phyloP scores from a whole-genome alignment of 2,797 vertebrate species.

The Neosilurus hyrtlii region DNA sequence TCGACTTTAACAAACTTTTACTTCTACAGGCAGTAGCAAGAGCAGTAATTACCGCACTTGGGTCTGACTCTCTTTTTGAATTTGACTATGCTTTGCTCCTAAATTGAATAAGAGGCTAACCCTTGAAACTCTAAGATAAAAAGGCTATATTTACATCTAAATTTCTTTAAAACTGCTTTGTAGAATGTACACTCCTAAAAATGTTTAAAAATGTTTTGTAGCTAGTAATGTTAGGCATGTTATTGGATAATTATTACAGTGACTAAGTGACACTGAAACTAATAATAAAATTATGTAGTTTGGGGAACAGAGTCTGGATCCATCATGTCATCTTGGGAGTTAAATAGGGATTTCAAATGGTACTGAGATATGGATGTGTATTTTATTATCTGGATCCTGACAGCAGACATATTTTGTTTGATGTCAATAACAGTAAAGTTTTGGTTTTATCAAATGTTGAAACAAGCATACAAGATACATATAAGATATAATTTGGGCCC shows the following conservation, averaged over 20 bases:
- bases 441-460: neutral
- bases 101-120: neutral
- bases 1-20: constrained; percentile 72
- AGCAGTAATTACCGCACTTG: constrained; percentile 8
- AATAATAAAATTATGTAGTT: neutral
- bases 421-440: neutral
- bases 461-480: neutral
- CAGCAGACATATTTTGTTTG: neutral
- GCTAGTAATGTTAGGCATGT: neutral
- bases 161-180: neutral
- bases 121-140: neutral
- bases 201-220: neutral
- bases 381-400: neutral
- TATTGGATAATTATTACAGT: neutral
- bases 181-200: neutral
- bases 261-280: neutral
- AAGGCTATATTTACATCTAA: neutral
- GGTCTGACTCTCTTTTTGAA: neutral
- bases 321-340: neutral
- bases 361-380: neutral
- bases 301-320: neutral
- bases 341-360: neutral
- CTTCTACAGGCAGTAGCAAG: constrained; percentile 17
- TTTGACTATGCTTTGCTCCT: constrained; percentile 3
- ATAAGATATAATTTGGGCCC: neutral